Conservation (phyloP, 2,113 vertebrate genomes). For the Danio rerio region DNA sequence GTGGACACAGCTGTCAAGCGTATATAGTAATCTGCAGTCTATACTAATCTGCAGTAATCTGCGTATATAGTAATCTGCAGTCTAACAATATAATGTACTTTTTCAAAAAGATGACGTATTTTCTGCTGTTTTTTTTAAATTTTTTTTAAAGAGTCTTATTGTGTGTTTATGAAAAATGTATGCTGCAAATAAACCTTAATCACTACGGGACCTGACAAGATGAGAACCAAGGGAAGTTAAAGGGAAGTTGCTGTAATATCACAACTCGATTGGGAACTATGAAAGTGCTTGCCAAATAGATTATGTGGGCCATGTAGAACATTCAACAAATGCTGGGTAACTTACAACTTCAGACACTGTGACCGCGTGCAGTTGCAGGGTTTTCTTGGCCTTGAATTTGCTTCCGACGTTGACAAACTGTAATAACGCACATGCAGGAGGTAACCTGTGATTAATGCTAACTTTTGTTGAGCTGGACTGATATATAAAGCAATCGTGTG, state of each 20-base stretch:
- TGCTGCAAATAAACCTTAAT: too few relatives aligned
- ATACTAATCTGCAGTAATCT: too few relatives aligned
- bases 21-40: too few relatives aligned
- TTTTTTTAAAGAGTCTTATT: too few relatives aligned
- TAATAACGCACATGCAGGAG: background rate
- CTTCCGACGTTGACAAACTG: slow-evolving; percentile 85
- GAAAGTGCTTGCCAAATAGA: background rate
- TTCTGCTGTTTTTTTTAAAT: too few relatives aligned
- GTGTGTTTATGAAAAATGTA: too few relatives aligned
- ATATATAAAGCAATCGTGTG: background rate
- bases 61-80: too few relatives aligned
- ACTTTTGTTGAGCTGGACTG: background rate
- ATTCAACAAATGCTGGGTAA: slow-evolving; percentile 54
- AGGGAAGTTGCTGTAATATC: background rate
- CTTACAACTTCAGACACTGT: slow-evolving; percentile 97
- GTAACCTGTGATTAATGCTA: background rate
- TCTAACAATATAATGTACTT: too few relatives aligned
- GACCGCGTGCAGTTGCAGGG: slow-evolving; percentile 99
- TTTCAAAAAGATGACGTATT: too few relatives aligned
- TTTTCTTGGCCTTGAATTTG: slow-evolving; percentile 91
- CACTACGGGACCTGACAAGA: too few relatives aligned
- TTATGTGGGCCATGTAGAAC: background rate
- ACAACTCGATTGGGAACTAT: background rate
- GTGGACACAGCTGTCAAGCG: too few relatives aligned
- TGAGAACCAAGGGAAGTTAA: too few relatives aligned